Conservation (phyloP, 2,888 invertebrate genomes). For the Eumacrocentrus americanus region DNA sequence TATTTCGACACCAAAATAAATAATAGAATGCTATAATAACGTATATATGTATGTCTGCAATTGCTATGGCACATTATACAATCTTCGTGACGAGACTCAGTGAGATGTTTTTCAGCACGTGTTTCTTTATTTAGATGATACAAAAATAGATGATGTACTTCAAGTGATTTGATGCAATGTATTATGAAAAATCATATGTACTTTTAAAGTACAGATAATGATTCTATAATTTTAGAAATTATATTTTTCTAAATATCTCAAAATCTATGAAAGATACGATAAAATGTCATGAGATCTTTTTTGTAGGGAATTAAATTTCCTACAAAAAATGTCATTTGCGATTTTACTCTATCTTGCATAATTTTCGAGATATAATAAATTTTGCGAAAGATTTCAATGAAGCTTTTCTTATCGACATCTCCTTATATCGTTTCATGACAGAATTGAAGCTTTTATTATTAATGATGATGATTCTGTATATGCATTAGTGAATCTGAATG, state of each 20-base stretch:
- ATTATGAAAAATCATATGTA: neutral
- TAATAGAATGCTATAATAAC: neutral
- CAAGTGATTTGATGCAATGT: neutral
- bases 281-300: too few relatives aligned
- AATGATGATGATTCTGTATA: neutral
- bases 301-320: too few relatives aligned
- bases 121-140: neutral
- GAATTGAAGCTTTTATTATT: too few relatives aligned
- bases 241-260: too few relatives aligned
- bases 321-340: too few relatives aligned
- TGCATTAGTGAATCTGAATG: constrained; percentile 1
- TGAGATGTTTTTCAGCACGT: too few relatives aligned
- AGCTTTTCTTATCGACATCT: neutral
- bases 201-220: too few relatives aligned
- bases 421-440: too few relatives aligned
- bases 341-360: too few relatives aligned
- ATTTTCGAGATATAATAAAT: neutral
- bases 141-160: neutral
- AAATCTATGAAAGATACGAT: too few relatives aligned
- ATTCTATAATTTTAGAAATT: too few relatives aligned
- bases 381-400: neutral
- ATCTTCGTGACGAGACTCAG: neutral
- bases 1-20: constrained; percentile 35
- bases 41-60: constrained; percentile 5
- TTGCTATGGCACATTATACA: neutral